Percentiles rank a stretch among this genome's conserved stretches.
Conservation (phyloP, 1,140 invertebrate species). For the Polypedilum vanderplanki region DNA sequence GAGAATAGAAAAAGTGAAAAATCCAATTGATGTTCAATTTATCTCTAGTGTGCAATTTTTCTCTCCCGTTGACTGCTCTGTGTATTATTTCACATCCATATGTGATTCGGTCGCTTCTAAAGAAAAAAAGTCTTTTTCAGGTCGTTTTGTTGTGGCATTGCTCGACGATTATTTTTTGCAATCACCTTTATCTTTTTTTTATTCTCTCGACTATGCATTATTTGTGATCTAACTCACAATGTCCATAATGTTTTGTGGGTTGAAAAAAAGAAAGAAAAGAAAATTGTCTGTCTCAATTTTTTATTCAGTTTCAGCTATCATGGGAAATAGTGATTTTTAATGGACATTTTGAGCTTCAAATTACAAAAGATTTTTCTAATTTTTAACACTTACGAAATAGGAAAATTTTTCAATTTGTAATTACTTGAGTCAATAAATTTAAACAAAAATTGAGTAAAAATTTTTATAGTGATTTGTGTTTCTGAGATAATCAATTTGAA, state of each 20-base stretch:
- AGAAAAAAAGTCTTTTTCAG: not conserved
- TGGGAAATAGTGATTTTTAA: slow-evolving; percentile 7
- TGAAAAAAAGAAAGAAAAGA: no score
- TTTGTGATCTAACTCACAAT: no score
- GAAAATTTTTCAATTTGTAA: not conserved
- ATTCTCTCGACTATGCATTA: no score
- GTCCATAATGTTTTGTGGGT: no score
- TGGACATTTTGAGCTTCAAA: not conserved
- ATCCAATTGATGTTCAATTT: slow-evolving; percentile 14
- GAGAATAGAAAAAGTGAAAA: not conserved
- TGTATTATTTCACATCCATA: not conserved
- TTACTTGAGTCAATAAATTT: no score
- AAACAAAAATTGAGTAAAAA: not conserved
- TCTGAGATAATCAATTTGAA: not conserved
- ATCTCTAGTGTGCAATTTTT: slow-evolving; percentile 11
- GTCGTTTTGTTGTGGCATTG: slow-evolving; percentile 10
- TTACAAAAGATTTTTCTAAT: not conserved
- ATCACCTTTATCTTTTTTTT: slow-evolving; percentile 3
- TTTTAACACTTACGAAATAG: not conserved
- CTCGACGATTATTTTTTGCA: slow-evolving; percentile 3
- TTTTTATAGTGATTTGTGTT: not conserved
- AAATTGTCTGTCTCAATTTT: not conserved
- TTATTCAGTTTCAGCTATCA: not conserved
- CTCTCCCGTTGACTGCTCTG: not conserved
- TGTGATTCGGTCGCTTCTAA: not conserved